Evolutionary conservation across 2,797 vertebrate genomes (phyloP).

Genomic region (Ctenopoma kingsleyae): DNA sequence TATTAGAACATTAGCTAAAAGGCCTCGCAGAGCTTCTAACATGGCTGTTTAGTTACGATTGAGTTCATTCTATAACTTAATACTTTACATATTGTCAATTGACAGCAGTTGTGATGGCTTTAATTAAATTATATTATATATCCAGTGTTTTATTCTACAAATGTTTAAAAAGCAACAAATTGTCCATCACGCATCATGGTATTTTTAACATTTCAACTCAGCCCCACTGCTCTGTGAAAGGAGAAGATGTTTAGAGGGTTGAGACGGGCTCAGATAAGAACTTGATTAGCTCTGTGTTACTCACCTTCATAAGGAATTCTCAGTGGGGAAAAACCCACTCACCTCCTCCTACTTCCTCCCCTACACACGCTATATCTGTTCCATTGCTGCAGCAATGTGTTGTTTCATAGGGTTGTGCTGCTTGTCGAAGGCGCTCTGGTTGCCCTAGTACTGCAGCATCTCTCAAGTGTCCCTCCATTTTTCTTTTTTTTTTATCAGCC

Average conservation of each 20-base stretch:
- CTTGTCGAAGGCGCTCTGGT: conserved; percentile 24
- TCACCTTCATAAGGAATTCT: conserved; percentile 48
- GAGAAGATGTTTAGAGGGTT: conserved; percentile 34
- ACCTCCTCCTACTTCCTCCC: conserved; percentile 37
- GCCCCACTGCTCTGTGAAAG: conserved; percentile 24
- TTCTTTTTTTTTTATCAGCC: conserved; percentile 5
- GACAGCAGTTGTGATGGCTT: no score
- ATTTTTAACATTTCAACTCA: conserved; percentile 22
- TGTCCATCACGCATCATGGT: conserved; percentile 25
- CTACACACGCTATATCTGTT: conserved; percentile 21
- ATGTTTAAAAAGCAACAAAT: background rate
- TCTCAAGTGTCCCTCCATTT: conserved; percentile 5
- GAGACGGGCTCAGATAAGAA: conserved; percentile 21
- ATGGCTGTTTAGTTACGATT: no score
- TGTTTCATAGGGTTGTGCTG: conserved; percentile 44
- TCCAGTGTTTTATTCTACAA: no score
- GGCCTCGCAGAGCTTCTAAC: no score
- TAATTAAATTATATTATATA: no score
- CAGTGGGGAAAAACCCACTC: conserved; percentile 31
- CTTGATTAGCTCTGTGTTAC: conserved; percentile 52
- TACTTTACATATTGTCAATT: no score
- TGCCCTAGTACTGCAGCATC: conserved; percentile 40
- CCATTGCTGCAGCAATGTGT: conserved; percentile 41
- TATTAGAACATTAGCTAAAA: no score
- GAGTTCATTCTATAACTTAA: no score